Evolutionary conservation across 1,140 invertebrate species (phyloP), one percentile per base, ranked within the genome.

Genomic region (Heliothis virescens): DNA sequence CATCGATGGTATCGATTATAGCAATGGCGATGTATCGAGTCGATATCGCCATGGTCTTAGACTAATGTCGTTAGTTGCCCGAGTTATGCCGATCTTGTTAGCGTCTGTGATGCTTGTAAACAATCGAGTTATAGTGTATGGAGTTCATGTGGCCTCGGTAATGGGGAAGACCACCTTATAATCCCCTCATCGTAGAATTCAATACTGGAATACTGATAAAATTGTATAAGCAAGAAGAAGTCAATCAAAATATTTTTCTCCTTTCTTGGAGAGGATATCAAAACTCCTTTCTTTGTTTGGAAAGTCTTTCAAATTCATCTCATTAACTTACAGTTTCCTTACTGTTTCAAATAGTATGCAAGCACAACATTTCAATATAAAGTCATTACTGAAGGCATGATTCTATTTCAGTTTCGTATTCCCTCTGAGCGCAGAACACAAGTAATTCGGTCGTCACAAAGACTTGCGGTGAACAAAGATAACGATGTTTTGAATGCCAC

Each of bases 401-500:
- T 29, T 52, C 48, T 21, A 26, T 71, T 15, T n/a, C 57, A 50
- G 16, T 26, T 48, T 48, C n/a, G 41, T 57, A 65, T 69, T 79
- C 62, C 34, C n/a, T 52, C n/a, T 11, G 16, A 48, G 18, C 55
- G 21, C 34, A n/a, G 74, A 73, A 57, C 55, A 79, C 59, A 79
- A 63, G 57, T 79, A 74, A 80, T 72, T 67, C 53, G 26, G 52
- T 15, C 21, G 60, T 75, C 81, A 52, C 34, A 60, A 50, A 63
- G 50, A 78, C 67, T 73, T 77, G 80, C 63, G 63, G 82, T 76
- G 84, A 85, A 89, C 90, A 83, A 83, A 91, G 89, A 90, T 92
- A 92, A 91, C 87, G 90, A 91, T 84, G 86, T 89, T 91, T 89
- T 91, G 89, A 91, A 92, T 89, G 85, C 86, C 90, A 91, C 90